Conservation (phyloP, 1,140 invertebrate species). For the Drosophila takahashii region DNA sequence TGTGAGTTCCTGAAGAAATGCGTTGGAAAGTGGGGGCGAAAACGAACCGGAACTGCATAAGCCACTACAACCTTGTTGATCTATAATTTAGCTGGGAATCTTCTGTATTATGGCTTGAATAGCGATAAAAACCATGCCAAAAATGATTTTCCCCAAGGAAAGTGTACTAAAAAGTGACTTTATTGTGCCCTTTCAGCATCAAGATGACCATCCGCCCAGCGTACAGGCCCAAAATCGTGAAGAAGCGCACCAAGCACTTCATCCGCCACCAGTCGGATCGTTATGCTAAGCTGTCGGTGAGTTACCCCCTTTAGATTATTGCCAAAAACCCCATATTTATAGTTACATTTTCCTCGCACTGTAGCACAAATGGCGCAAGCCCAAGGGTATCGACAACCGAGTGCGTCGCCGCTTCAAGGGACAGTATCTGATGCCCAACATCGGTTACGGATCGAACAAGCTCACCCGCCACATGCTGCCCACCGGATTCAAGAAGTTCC, state of each 20-base stretch:
- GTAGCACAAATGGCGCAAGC: slow-evolving; percentile 88
- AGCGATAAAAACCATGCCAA: not conserved
- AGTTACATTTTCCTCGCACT: not conserved
- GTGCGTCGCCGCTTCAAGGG: slow-evolving; percentile 99
- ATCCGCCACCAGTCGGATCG: slow-evolving; percentile 98
- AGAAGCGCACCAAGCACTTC: slow-evolving; percentile 98
- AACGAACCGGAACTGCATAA: not conserved
- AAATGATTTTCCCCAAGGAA: no score
- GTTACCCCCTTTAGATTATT: slow-evolving; percentile 28
- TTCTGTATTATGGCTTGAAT: not conserved
- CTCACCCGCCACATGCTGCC: slow-evolving; percentile 98
- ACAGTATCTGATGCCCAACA: slow-evolving; percentile 99
- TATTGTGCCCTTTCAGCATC: slow-evolving; percentile 58
- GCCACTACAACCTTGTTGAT: slow-evolving; percentile 1
- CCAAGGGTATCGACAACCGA: slow-evolving; percentile 99
- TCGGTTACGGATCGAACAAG: slow-evolving; percentile 99
- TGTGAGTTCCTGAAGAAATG: not conserved
- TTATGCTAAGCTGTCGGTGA: slow-evolving; percentile 97
- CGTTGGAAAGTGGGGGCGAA: not conserved
- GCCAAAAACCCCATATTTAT: not conserved
- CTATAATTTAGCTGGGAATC: no score
- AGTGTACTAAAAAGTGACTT: slow-evolving; percentile 12
- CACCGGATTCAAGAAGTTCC: slow-evolving; percentile 97
- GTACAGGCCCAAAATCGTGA: slow-evolving; percentile 94
- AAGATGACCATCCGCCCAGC: slow-evolving; percentile 95